phyloP scores from a whole-genome alignment of 2,113 vertebrate species.

The Cephalopholis sonnerati region DNA sequence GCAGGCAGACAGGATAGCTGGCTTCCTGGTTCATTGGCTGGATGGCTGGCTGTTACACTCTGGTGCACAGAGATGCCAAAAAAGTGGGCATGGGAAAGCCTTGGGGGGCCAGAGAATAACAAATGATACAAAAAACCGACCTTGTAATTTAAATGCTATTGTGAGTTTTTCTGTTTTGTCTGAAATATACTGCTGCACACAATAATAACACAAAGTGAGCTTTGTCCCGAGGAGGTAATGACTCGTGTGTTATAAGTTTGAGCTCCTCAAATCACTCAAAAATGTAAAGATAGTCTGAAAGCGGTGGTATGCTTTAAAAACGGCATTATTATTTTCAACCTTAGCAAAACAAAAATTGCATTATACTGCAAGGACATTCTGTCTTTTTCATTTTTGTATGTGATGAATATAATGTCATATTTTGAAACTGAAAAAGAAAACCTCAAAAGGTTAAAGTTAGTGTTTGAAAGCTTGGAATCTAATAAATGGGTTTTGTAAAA shows the following conservation, averaged over 20 bases:
- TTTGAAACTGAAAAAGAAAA: too few relatives aligned
- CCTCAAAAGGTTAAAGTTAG: too few relatives aligned
- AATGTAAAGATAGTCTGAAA: constrained; percentile 33
- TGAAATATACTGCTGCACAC: constrained; percentile 33
- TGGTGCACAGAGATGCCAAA: constrained; percentile 62
- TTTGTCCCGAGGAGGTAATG: constrained; percentile 55
- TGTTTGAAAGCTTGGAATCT: too few relatives aligned
- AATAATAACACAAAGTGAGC: constrained; percentile 31
- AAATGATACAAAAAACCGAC: constrained; percentile 39
- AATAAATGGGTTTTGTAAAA: too few relatives aligned
- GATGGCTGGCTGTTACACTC: constrained; percentile 66
- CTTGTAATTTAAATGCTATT: constrained; percentile 53
- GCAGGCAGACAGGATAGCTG: constrained; percentile 59
- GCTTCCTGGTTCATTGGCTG: constrained; percentile 64
- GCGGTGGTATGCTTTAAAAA: constrained; percentile 33
- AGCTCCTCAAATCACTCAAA: constrained; percentile 54
- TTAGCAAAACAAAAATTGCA: constrained; percentile 6
- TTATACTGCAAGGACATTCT: constrained; percentile 14
- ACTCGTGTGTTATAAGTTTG: constrained; percentile 37
- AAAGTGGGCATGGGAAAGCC: constrained; percentile 60
- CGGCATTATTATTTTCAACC: constrained; percentile 41
- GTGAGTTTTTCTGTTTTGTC: constrained; percentile 32
- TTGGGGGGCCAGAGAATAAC: constrained; percentile 47
- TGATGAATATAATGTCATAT: too few relatives aligned
- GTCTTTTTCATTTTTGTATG: neutral